Conservation (phyloP, 1,140 invertebrate species). For the Anthonomus grandis region DNA sequence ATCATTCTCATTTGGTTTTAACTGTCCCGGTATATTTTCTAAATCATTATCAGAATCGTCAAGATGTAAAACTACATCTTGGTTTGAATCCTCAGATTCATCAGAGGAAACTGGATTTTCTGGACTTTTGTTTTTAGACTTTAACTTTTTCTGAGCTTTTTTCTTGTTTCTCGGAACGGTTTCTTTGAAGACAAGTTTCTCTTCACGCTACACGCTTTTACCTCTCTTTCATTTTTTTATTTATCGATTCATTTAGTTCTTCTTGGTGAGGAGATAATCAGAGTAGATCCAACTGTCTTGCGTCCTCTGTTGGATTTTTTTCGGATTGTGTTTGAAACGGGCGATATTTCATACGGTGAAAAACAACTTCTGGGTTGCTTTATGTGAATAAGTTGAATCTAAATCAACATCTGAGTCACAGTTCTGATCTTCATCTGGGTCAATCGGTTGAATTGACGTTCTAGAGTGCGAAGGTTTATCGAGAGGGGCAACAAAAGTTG, state of each 20-base stretch:
- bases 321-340: not conserved
- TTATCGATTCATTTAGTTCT: too few species aligned
- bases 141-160: too few species aligned
- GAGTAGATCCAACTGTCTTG: not conserved
- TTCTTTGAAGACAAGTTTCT: too few species aligned
- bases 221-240: too few species aligned
- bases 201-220: too few species aligned
- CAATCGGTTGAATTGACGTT: not conserved
- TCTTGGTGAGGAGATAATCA: too few species aligned
- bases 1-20: constrained; percentile 2
- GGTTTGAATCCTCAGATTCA: constrained; percentile 3
- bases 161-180: too few species aligned
- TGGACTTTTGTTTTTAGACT: constrained; percentile 4
- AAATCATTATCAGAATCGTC: not conserved
- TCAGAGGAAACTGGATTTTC: constrained; percentile 6
- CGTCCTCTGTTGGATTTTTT: not conserved
- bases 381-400: too few species aligned
- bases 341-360: too few species aligned
- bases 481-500: not conserved
- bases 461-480: not conserved
- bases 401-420: not conserved
- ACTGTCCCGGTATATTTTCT: constrained; percentile 8
- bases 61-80: constrained; percentile 9
- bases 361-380: not conserved
- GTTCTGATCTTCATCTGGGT: not conserved